These are phyloP conservation scores for Mormyrus lacerda DNA, from an alignment of 2,113 vertebrate species.

Conservation along the genomic window DNA sequence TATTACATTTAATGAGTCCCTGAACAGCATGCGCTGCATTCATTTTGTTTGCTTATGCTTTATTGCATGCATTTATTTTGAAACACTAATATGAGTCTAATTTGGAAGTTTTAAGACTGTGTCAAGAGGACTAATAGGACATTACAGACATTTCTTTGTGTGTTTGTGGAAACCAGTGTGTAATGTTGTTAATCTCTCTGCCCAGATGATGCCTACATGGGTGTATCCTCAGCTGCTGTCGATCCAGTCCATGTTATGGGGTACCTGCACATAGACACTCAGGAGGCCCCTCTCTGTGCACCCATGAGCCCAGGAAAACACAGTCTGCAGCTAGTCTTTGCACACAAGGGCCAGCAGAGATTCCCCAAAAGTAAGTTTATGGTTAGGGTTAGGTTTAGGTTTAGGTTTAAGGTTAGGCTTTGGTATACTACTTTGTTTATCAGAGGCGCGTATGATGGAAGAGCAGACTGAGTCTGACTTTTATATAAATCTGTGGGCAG, in stretches of 20 bases:
- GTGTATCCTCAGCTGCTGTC: not conserved
- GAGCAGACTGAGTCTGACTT: not conserved
- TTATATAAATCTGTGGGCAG: slow-evolving; percentile 17
- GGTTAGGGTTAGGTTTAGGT: not conserved
- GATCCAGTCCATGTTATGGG: slow-evolving; percentile 46
- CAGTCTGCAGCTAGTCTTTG: slow-evolving; percentile 43
- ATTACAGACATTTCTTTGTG: not conserved
- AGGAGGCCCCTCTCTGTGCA: slow-evolving; percentile 31
- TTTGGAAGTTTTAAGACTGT: not conserved
- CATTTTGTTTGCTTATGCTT: not conserved
- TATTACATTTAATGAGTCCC: not conserved
- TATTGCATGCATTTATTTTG: not conserved
- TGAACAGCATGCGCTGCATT: not conserved
- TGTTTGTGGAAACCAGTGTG: not conserved
- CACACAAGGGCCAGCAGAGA: slow-evolving; percentile 39
- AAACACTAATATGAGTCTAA: not conserved
- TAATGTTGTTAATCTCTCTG: not conserved
- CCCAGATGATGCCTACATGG: not conserved
- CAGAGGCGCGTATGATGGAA: not conserved
- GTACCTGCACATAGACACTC: slow-evolving; percentile 43
- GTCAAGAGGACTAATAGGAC: not conserved
- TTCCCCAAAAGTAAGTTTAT: slow-evolving; percentile 21
- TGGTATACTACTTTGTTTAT: not conserved
- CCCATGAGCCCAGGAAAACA: slow-evolving; percentile 34
- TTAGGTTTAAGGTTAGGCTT: not conserved